Base-by-base conservation (phyloP, 1,140 invertebrate species). In the Nixonia krombeini region DNA sequence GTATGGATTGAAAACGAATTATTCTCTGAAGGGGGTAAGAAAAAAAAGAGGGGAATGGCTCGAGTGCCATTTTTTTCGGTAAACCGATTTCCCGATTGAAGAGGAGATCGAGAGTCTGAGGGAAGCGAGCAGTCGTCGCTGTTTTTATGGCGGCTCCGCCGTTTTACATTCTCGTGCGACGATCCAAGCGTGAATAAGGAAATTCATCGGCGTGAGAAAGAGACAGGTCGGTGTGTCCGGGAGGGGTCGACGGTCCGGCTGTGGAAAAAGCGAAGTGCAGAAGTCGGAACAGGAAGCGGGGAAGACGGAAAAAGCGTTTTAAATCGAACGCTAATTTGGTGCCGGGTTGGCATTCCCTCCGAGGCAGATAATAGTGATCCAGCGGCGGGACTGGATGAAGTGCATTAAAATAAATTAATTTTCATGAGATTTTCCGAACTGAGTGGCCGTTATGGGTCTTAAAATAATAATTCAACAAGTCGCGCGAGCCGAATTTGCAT, bases 351-450 rank as follows among this genome's bases (percentile, higher is more conserved):
- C 47, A 63, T 73, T 62, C 44, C 57, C 57, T 50, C 50, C 55
- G 25, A 41, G 41, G 57, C 47, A 58, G 46, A 69, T 72, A 65
- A 72, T 72, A 65, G 70, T 69, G 70, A 68, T 72, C 65, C 70
- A 55, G 50, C 52, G 59, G 38, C 59, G 51, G 45, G 49, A 49
- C 70, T 72, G 75, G 69, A 76, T 75, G 73, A 66, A 74, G 76
- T 77, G 74, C 77, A 79, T 80, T 80, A 80, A 80, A 79, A 79
- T 79, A 79, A 79, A 79, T 79, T 79, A 79, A 79, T 78, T 79
- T 78, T 79, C 76, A 79, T 79, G 77, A 79, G 77, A 79, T 78
- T 79, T 79, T 67, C 69, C 70, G 46, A 71, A 69, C 73, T 73
- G 70, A 78, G 77, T 75, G 73, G 75, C 73, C 75, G 76, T 78